A percentile compares a stretch with the other conserved stretches of the same genome.
These are phyloP conservation scores for Augochlorella aurata DNA, from an alignment of 2,888 invertebrate species.

Conservation along the genomic window DNA sequence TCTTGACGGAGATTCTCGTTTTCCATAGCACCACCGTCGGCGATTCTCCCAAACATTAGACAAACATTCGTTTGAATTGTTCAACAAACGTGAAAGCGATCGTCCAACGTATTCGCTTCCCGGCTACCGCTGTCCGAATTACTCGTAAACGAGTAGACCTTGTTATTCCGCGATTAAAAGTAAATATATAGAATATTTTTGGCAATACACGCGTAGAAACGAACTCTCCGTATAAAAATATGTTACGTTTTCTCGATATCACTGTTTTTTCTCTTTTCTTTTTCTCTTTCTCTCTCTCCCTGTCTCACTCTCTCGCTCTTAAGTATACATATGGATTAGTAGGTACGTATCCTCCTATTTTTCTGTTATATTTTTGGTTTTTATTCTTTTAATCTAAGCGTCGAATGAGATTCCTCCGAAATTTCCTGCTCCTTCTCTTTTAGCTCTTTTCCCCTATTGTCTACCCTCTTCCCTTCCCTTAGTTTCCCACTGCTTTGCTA, in stretches of 20 bases:
- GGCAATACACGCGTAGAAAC: conserved; percentile 59
- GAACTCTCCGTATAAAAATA: conserved; percentile 66
- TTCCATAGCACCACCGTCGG: neutral
- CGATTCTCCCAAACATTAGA: neutral
- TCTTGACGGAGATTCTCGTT: neutral
- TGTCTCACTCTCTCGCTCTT: neutral
- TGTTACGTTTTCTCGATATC: conserved; percentile 52
- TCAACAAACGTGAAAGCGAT: conserved; percentile 11
- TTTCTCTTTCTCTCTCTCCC: neutral
- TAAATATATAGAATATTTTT: conserved; percentile 64
- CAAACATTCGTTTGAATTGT: neutral
- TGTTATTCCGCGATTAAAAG: conserved; percentile 33
- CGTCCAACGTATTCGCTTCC: conserved; percentile 11
- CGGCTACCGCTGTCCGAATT: neutral
- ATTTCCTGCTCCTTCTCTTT: neutral
- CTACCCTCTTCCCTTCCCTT: neutral
- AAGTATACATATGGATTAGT: neutral
- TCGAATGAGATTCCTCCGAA: neutral
- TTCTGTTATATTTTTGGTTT: neutral
- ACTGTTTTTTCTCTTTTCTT: conserved; percentile 26
- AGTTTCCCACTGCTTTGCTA: neutral
- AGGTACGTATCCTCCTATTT: neutral
- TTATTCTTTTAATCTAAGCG: neutral
- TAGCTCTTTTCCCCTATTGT: neutral
- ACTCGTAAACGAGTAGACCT: conserved; percentile 4